Percentiles rank a stretch among this genome's conserved stretches.
phyloP scores from a whole-genome alignment of 2,113 vertebrate genomes.

The Camelus dromedarius region DNA sequence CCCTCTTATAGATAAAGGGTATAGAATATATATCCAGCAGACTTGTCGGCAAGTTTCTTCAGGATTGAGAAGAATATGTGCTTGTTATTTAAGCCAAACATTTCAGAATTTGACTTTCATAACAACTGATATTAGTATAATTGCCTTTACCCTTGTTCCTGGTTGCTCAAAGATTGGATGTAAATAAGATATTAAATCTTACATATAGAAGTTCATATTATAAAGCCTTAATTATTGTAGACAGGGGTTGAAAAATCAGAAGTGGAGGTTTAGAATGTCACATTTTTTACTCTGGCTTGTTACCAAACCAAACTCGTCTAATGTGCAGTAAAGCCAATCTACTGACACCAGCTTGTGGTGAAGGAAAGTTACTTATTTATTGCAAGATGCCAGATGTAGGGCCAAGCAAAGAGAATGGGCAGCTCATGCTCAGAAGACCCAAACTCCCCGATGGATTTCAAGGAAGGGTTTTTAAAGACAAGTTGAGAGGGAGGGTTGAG shows the following conservation, averaged over 20 bases:
- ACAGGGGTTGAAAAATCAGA: background rate
- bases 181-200: background rate
- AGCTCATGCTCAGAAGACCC: too few species aligned
- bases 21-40: slow-evolving; percentile 40
- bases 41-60: slow-evolving; percentile 56
- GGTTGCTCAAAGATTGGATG: background rate
- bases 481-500: too few species aligned
- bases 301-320: too few species aligned
- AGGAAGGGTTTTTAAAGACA: too few species aligned
- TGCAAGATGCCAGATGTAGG: too few species aligned
- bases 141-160: background rate
- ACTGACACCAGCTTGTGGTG: too few species aligned
- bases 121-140: background rate
- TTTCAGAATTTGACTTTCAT: slow-evolving; percentile 30
- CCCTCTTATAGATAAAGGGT: slow-evolving; percentile 49
- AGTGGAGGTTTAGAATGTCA: background rate
- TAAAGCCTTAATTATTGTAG: background rate
- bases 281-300: background rate
- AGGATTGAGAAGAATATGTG: background rate
- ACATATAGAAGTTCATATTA: background rate
- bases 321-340: too few species aligned
- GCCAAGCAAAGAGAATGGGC: too few species aligned
- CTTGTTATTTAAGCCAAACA: slow-evolving; percentile 56
- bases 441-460: too few species aligned
- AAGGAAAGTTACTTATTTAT: too few species aligned